phyloP scores from a whole-genome alignment of 2,113 vertebrate genomes.

The Micromys minutus region DNA sequence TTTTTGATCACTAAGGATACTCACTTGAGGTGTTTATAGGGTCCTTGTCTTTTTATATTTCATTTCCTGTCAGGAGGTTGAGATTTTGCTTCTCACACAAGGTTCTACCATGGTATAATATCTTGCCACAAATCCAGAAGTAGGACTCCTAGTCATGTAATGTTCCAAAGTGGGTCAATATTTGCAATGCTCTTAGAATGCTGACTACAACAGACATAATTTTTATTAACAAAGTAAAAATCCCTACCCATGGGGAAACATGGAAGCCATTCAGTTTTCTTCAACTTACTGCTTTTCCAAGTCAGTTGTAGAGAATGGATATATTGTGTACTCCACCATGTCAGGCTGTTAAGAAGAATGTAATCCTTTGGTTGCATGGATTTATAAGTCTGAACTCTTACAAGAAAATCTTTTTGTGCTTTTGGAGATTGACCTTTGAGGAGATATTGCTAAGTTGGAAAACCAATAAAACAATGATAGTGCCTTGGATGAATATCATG shows the following conservation, averaged over 20 bases:
- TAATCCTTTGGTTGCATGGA: not conserved
- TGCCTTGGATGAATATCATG: not conserved
- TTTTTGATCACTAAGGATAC: not conserved
- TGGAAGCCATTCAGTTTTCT: not conserved
- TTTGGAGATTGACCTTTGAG: not conserved
- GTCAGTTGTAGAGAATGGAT: not conserved
- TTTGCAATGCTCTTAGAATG: not conserved
- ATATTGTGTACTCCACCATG: not conserved
- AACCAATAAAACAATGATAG: constrained; percentile 10
- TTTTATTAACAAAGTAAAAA: not conserved
- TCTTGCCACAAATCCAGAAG: not conserved
- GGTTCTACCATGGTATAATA: not conserved
- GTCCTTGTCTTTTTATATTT: not conserved
- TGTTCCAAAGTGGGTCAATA: not conserved
- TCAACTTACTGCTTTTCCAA: not conserved
- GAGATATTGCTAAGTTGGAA: not conserved
- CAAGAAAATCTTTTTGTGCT: not conserved
- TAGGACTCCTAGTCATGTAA: not conserved
- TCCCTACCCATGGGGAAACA: not conserved
- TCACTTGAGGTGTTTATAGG: not conserved
- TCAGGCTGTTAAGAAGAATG: not conserved
- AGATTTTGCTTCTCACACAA: not conserved
- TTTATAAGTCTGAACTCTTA: constrained; percentile 1
- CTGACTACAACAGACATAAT: not conserved
- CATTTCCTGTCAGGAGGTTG: not conserved